These are phyloP conservation scores for Melieria crassipennis DNA, from an alignment of 2,888 invertebrate genomes.

Conservation along the genomic window DNA sequence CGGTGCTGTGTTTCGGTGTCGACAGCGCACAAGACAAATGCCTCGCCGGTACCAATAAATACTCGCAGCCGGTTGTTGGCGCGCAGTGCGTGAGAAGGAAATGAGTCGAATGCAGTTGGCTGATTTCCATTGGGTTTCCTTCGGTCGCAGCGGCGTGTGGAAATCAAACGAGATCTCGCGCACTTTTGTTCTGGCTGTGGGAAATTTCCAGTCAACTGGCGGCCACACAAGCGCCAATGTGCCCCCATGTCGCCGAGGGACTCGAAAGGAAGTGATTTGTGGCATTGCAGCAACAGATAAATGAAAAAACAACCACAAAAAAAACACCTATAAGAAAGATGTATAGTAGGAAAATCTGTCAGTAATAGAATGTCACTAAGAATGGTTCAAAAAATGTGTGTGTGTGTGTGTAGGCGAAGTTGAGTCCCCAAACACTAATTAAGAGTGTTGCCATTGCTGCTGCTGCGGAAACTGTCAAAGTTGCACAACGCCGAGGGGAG, in stretches of 20 bases:
- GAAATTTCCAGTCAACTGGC: conserved; percentile 18
- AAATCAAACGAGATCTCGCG: no score
- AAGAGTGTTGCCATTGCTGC: conserved; percentile 8
- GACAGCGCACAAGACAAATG: no score
- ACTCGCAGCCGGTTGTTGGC: no score
- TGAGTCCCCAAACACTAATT: conserved; percentile 23
- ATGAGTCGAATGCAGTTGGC: no score
- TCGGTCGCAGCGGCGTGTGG: no score
- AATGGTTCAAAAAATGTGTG: no score
- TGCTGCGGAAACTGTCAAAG: background rate
- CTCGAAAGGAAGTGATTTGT: conserved; percentile 30
- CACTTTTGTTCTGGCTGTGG: conserved; percentile 17
- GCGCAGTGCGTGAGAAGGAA: no score
- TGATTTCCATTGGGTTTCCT: no score
- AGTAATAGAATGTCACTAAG: background rate
- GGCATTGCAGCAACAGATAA: background rate
- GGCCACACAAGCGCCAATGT: conserved; percentile 8
- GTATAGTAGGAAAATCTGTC: background rate
- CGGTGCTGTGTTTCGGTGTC: no score
- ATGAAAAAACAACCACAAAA: background rate
- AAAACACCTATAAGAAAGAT: background rate
- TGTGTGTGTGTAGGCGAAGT: no score
- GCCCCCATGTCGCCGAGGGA: background rate
- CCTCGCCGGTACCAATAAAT: no score
- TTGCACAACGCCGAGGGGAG: background rate